These are phyloP conservation scores for Gobio occitaniae DNA, from an alignment of 2,797 vertebrate species.

Conservation along the genomic window DNA sequence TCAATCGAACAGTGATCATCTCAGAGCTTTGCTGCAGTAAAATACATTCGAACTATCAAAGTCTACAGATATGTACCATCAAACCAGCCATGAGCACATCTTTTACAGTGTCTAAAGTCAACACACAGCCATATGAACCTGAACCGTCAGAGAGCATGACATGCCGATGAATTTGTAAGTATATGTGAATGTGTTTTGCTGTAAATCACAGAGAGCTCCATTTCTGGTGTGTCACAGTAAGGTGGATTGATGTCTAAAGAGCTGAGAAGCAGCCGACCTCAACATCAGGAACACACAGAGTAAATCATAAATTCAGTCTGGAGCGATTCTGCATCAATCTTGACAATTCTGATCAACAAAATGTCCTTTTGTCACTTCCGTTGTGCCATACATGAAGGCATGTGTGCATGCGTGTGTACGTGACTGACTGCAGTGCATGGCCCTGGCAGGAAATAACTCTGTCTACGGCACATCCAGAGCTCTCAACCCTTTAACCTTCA, in stretches of 20 bases:
- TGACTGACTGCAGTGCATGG: constrained; percentile 40
- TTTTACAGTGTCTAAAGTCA: constrained; percentile 1
- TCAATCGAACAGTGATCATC: neutral
- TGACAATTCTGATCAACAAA: constrained; percentile 11
- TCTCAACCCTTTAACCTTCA: constrained; percentile 63
- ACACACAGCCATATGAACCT: neutral
- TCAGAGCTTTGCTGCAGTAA: neutral
- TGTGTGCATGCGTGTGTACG: neutral
- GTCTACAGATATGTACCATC: neutral
- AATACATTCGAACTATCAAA: neutral
- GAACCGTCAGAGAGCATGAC: constrained; percentile 7
- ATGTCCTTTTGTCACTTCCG: neutral
- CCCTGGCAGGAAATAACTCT: constrained; percentile 48
- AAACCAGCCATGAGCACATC: neutral
- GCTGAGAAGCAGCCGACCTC: constrained; percentile 30
- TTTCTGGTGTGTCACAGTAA: constrained; percentile 38
- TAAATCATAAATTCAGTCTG: neutral
- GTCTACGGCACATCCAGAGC: constrained; percentile 17
- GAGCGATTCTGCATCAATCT: neutral
- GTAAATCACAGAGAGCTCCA: constrained; percentile 53
- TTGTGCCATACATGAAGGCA: neutral
- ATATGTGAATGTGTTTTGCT: constrained; percentile 26
- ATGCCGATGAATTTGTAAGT: constrained; percentile 13
- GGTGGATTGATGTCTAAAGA: constrained; percentile 40
- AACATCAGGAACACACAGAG: neutral